Conservation (phyloP, 2,888 invertebrate genomes). For the Anagyrus pseudococci region DNA sequence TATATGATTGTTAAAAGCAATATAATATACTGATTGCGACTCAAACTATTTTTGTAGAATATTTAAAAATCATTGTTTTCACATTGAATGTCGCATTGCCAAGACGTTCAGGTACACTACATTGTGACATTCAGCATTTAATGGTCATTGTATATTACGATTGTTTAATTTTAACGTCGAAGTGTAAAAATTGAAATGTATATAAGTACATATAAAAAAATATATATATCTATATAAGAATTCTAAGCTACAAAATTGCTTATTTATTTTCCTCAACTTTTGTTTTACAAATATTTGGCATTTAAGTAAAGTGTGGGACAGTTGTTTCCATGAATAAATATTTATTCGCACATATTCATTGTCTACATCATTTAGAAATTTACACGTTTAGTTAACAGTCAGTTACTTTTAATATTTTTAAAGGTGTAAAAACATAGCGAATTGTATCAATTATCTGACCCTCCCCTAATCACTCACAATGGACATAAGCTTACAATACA, state of each 20-base stretch:
- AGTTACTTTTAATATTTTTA: conserved; percentile 38
- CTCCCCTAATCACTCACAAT: conserved; percentile 37
- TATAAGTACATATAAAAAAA: conserved; percentile 8
- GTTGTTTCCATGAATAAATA: conserved; percentile 52
- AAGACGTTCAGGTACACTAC: no score
- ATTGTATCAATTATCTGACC: conserved; percentile 44
- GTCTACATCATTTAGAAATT: conserved; percentile 51
- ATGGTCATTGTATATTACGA: background rate
- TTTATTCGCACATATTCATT: conserved; percentile 54
- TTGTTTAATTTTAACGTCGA: background rate
- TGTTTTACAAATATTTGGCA: no score
- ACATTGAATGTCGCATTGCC: conserved; percentile 10
- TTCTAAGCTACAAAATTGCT: background rate
- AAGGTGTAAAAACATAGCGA: conserved; percentile 47
- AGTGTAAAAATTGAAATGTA: conserved; percentile 28
- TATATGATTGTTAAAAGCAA: conserved; percentile 27
- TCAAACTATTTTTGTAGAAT: conserved; percentile 27
- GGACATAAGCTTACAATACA: conserved; percentile 37
- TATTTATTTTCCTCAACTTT: background rate
- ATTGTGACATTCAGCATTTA: no score
- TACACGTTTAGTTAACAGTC: conserved; percentile 46
- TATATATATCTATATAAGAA: conserved; percentile 13
- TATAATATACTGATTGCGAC: conserved; percentile 14
- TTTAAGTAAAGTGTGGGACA: conserved; percentile 17
- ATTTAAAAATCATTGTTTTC: conserved; percentile 1